Evolutionary conservation across 2,797 vertebrate species (phyloP), one percentile per base, ranked within the genome.

Genomic region (Stomatorhinus walkeri): DNA sequence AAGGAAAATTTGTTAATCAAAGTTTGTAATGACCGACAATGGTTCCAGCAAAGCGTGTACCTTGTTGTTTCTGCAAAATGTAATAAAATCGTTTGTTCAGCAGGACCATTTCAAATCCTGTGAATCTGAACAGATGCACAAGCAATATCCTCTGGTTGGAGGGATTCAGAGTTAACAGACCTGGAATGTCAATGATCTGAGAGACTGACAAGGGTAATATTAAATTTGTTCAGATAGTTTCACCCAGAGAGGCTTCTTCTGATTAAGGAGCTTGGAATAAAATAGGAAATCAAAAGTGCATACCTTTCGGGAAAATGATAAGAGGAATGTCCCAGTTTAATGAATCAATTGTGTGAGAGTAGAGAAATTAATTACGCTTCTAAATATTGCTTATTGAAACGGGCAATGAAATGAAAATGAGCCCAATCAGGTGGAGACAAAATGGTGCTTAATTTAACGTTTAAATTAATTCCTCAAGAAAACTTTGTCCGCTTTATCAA

Each of bases 341-440:
- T 95, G 93, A 96, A 95, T 95, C 94, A 95, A 95, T 96, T 96
- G 95, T 95, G 94, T 95, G 89, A 90, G 92, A 93, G 91, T 91
- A 95, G 94, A 94, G 88, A 95, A 96, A 95, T 95, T 94, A 96
- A 96, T 96, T 94, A 95, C 90, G 92, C 91, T 94, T 92, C 93
- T 95, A 95, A 95, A 96, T 95, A 95, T 95, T 91, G 88, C 92
- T 92, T 93, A 93, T 95, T 95, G 92, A 94, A 95, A 94, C 90
- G 92, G 93, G 93, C 93, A 95, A 95, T 94, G 92, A 93, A 94
- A 93, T 95, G 93, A 93, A 96, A 94, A 91, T 92, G 91, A 91
- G 90, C 86, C 92, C 92, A 95, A 94, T 95, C 93, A 93, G 90
- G 89, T 90, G 40, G 90, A 92, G 93, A 94, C 91, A 93, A 91